Percentiles rank a stretch among this genome's conserved stretches.
phyloP scores from a whole-genome alignment of 2,888 invertebrate genomes.

The Cryptophagus acutangulus region DNA sequence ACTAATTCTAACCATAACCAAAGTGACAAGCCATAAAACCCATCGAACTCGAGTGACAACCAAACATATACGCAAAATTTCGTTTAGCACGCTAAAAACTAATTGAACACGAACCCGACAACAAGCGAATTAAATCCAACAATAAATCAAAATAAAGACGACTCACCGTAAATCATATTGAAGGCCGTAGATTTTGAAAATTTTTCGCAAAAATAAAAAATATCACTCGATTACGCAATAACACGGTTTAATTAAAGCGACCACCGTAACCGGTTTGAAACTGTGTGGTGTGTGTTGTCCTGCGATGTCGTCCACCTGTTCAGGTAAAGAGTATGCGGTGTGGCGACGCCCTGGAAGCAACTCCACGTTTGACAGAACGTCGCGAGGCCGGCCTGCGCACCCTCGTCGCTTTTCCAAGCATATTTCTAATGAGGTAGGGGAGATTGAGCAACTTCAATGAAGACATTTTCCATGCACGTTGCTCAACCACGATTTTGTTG shows the following conservation, averaged over 20 bases:
- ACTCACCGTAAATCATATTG: constrained; percentile 28
- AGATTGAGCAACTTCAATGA: too few relatives aligned
- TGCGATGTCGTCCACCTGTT: constrained; percentile 37
- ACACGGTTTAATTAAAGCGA: constrained; percentile 16
- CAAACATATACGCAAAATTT: background rate
- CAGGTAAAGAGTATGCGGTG: constrained; percentile 37
- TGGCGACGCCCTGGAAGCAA: constrained; percentile 47
- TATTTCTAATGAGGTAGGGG: too few relatives aligned
- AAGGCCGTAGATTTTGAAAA: constrained; percentile 14
- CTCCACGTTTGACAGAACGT: constrained; percentile 45
- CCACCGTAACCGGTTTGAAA: constrained; percentile 14
- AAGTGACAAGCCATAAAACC: constrained; percentile 1
- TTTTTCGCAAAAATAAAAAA: background rate
- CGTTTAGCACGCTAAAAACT: constrained; percentile 1
- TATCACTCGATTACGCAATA: constrained; percentile 2
- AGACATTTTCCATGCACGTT: too few relatives aligned
- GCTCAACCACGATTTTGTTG: too few relatives aligned
- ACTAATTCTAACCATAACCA: background rate
- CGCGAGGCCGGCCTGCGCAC: constrained; percentile 39
- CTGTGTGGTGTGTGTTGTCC: constrained; percentile 12
- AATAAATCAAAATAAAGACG: constrained; percentile 12
- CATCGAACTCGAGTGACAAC: background rate
- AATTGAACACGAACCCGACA: constrained; percentile 1
- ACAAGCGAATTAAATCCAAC: constrained; percentile 1
- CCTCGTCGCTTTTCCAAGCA: too few relatives aligned